These are phyloP conservation scores for Lagodon rhomboides DNA, from an alignment of 2,797 vertebrate species.

Conservation along the genomic window DNA sequence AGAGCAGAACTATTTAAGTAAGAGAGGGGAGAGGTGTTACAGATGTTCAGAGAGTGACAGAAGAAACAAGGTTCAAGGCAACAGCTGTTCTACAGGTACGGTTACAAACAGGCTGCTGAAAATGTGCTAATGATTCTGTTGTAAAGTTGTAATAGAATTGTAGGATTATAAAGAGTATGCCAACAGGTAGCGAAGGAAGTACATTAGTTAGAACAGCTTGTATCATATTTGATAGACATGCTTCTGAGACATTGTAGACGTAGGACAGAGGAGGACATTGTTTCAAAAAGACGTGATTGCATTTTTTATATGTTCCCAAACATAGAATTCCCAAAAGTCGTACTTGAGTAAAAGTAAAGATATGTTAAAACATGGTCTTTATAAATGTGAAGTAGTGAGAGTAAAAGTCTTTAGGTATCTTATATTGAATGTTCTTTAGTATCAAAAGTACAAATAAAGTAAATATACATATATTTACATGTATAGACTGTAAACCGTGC, in stretches of 20 bases:
- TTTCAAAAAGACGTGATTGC: not conserved
- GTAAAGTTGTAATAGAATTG: not conserved
- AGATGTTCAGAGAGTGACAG: conserved; percentile 42
- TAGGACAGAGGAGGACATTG: not conserved
- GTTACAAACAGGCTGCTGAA: not conserved
- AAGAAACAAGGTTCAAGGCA: conserved; percentile 42
- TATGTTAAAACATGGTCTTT: no score
- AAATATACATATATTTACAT: no score
- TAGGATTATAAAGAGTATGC: not conserved
- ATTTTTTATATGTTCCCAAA: no score
- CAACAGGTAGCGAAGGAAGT: not conserved
- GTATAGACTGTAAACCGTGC: no score
- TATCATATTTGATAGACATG: not conserved
- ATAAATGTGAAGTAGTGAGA: no score
- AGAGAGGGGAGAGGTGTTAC: conserved; percentile 8
- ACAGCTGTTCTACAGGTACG: conserved; percentile 61
- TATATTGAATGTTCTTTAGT: no score
- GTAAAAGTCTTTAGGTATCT: no score
- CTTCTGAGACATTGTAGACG: not conserved
- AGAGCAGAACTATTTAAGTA: conserved; percentile 70
- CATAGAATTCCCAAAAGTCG: no score
- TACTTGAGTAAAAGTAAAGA: no score
- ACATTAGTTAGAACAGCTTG: no score
- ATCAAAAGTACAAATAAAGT: no score
- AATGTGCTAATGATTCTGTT: not conserved